These are phyloP conservation scores for Galemys pyrenaicus DNA, from an alignment of 2,113 vertebrate species.

Conservation along the genomic window DNA sequence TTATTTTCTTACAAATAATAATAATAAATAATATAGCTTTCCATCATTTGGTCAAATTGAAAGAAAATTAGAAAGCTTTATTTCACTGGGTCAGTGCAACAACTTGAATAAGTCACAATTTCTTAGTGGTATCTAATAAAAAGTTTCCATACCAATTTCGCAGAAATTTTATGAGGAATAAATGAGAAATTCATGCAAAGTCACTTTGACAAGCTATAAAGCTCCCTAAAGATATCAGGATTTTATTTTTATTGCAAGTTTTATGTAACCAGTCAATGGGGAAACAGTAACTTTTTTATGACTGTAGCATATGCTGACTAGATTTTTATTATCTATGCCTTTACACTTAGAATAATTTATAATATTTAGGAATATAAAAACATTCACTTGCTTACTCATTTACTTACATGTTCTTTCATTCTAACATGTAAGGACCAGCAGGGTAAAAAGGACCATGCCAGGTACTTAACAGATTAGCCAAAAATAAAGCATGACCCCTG, in stretches of 20 bases:
- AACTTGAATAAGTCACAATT: neutral
- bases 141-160: neutral
- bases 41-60: neutral
- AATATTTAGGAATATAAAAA: constrained; percentile 15
- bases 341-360: neutral
- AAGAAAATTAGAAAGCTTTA: constrained; percentile 28
- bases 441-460: neutral
- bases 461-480: neutral
- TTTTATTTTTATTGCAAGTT: neutral
- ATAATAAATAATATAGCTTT: neutral
- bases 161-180: neutral
- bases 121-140: neutral
- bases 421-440: neutral
- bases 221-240: neutral
- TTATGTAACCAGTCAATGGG: neutral
- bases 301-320: neutral
- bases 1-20: neutral
- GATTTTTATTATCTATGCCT: neutral
- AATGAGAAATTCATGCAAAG: neutral
- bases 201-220: neutral
- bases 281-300: neutral
- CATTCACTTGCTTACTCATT: neutral
- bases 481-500: neutral
- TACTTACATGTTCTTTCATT: neutral
- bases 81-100: neutral